Base-by-base conservation (phyloP, 1,140 invertebrate species). In the Drosophila pruinosa region DNA sequence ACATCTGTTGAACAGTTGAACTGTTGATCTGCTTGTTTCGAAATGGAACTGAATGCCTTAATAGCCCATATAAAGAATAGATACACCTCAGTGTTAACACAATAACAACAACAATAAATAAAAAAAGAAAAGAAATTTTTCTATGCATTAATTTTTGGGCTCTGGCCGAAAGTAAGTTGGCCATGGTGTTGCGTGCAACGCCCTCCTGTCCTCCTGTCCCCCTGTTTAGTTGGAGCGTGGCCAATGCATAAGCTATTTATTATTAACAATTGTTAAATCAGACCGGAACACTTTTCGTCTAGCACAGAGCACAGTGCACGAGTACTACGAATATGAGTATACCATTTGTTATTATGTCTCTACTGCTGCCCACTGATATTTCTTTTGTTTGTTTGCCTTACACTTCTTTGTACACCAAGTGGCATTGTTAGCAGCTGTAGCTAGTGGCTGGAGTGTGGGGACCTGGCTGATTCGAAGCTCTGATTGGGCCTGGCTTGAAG, bases 261-360 rank as follows among this genome's bases (percentile, higher is more conserved):
- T 77, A 88, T 77, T 77, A 88, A 72, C 82, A 82, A 88, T 88
- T 88, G 82, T 88, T 88, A 88, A 88, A 88, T 88, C 82, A 88
- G 82, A 88, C 82, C 82, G 82, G 82, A 88, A 88, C 82, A 88
- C 36, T 83, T 85, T 83, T 82, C 61, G 70, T 63, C 61, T 64
- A 61, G 43, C 38, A 41, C 43, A 38, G 12, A 24, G 3, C 8
- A 34, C 12, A 36, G 19, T 43, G 15, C 5, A 12, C 28, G 15
- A 24, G 7, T 3, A 56, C 38, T 71, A n/a, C 67, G 74, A 31
- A n/a, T 22, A 3, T 34, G 31, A 34, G 31, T 34, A 34, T 34
- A 12, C 31, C 31, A 36, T 63, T 70, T 57, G 24, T 64, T 48
- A 24, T 48, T 63, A 63, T 41, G 50, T 67, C 54, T 75, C 53